phyloP scores from a whole-genome alignment of 2,888 invertebrate species.

The Diloba caeruleocephala region DNA sequence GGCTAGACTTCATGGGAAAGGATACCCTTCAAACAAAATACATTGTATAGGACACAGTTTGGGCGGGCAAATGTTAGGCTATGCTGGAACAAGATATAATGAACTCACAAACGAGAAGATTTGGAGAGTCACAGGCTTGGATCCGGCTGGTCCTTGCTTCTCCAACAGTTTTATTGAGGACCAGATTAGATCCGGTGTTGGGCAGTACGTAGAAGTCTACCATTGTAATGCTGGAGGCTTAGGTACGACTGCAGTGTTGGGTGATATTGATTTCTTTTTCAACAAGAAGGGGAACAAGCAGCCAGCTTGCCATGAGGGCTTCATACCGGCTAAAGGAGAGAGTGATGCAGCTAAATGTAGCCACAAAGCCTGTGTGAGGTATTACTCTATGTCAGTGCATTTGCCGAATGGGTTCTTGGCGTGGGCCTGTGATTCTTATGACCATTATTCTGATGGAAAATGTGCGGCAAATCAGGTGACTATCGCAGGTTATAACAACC shows the following conservation, averaged over 20 bases:
- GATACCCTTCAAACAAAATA: constrained; percentile 75
- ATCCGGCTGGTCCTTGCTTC: constrained; percentile 85
- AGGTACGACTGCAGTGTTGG: constrained; percentile 85
- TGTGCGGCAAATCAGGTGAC: constrained; percentile 77
- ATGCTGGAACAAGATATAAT: constrained; percentile 68
- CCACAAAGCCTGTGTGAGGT: constrained; percentile 79
- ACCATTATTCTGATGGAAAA: constrained; percentile 70
- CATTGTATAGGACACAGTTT: constrained; percentile 82
- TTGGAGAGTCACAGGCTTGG: constrained; percentile 78
- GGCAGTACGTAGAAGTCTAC: constrained; percentile 89
- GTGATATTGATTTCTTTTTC: constrained; percentile 89
- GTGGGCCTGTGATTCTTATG: constrained; percentile 76
- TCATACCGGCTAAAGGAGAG: constrained; percentile 75
- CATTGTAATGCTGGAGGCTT: constrained; percentile 90
- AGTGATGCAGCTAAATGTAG: constrained; percentile 81
- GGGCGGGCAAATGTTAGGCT: constrained; percentile 79
- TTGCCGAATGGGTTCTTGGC: constrained; percentile 74
- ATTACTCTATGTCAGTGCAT: constrained; percentile 74
- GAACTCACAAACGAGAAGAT: constrained; percentile 74
- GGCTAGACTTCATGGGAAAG: constrained; percentile 67
- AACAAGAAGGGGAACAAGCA: constrained; percentile 89
- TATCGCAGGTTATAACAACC: constrained; percentile 80
- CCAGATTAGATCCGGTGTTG: constrained; percentile 87
- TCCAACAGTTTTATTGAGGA: constrained; percentile 77
- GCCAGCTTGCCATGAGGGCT: constrained; percentile 82